These are phyloP conservation scores for Ia io DNA, from an alignment of 2,113 vertebrate genomes.

Conservation along the genomic window DNA sequence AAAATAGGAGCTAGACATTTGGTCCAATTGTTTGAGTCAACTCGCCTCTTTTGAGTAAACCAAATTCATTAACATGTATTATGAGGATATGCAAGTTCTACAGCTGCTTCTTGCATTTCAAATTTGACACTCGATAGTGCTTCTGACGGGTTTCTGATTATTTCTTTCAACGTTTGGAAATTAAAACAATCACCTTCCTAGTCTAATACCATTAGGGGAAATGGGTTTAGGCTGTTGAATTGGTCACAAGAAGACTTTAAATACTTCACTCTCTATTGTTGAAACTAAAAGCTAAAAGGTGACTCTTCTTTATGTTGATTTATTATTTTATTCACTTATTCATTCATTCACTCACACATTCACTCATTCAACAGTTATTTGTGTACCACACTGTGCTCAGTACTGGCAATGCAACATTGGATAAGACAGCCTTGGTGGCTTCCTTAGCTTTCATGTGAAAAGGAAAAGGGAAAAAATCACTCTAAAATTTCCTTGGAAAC, in stretches of 20 bases:
- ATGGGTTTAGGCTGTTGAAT: background rate
- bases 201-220: background rate
- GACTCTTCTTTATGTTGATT: background rate
- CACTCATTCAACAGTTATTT: background rate
- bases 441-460: background rate
- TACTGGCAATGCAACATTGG: background rate
- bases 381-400: background rate
- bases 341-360: background rate
- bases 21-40: constrained; percentile 46
- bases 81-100: background rate
- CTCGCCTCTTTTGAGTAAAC: constrained; percentile 53
- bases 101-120: constrained; percentile 33
- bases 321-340: background rate
- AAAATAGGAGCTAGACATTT: constrained; percentile 70
- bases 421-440: background rate
- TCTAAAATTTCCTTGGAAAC: background rate
- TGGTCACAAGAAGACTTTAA: background rate
- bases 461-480: background rate
- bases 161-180: constrained; percentile 31
- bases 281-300: background rate
- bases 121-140: background rate
- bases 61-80: constrained; percentile 12
- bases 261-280: background rate
- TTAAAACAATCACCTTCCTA: constrained; percentile 37
- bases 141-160: constrained; percentile 50